Evolutionary conservation across 2,888 invertebrate genomes (phyloP).

Genomic region (Drosophila helvetica): DNA sequence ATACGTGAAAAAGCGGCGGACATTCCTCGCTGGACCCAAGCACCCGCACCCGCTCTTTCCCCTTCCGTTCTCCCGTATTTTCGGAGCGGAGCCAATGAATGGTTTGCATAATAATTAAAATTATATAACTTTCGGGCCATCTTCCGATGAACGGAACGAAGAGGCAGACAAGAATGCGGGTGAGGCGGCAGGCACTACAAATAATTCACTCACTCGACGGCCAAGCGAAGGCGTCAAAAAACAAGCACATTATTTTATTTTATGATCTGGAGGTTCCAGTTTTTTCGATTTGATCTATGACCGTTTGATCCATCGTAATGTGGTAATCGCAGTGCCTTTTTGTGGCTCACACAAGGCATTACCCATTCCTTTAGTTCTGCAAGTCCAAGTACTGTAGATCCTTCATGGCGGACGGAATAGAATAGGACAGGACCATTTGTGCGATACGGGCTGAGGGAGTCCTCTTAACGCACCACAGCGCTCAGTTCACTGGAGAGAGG

Average conservation of each 20-base stretch:
- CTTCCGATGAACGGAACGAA: constrained; percentile 2
- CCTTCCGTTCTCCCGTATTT: background rate
- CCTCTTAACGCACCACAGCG: too few relatives aligned
- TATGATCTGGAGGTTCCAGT: too few relatives aligned
- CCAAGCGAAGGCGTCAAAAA: background rate
- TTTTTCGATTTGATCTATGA: too few relatives aligned
- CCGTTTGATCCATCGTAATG: too few relatives aligned
- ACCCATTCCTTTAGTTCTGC: too few relatives aligned
- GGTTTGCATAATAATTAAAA: constrained; percentile 31
- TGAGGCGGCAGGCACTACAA: constrained; percentile 12
- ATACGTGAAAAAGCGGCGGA: constrained; percentile 3
- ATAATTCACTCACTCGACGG: constrained; percentile 20
- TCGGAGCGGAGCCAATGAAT: constrained; percentile 8
- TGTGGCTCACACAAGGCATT: too few relatives aligned
- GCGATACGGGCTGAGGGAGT: too few relatives aligned
- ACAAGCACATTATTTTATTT: background rate
- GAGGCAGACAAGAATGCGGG: constrained; percentile 12
- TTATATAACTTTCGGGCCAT: constrained; percentile 25
- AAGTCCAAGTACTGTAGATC: too few relatives aligned
- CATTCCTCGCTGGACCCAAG: constrained; percentile 18
- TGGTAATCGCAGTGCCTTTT: too few relatives aligned
- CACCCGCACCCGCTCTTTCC: background rate
- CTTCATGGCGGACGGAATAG: too few relatives aligned
- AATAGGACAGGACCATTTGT: too few relatives aligned
- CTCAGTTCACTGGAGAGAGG: too few relatives aligned